These are phyloP conservation scores for Synergus itoensis DNA, from an alignment of 2,888 invertebrate genomes.

Conservation along the genomic window DNA sequence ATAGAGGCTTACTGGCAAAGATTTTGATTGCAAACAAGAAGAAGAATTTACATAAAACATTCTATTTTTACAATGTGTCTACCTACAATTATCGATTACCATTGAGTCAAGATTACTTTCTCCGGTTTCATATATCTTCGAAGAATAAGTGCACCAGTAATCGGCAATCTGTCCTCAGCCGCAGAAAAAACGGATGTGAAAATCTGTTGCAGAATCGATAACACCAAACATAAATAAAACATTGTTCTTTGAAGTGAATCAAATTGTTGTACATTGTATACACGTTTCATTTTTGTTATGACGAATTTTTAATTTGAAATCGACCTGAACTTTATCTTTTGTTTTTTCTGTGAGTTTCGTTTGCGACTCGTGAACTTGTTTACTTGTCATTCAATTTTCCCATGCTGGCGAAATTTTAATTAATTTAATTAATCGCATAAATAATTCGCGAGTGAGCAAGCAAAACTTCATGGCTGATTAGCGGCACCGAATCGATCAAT, in stretches of 20 bases:
- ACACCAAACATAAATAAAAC: no score
- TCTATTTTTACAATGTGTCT: conserved; percentile 8
- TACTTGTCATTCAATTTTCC: conserved; percentile 16
- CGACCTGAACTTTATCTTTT: no score
- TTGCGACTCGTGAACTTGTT: conserved; percentile 12
- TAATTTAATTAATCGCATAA: conserved; percentile 29
- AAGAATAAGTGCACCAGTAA: conserved; percentile 2
- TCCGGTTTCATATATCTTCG: background rate
- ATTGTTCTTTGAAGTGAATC: no score
- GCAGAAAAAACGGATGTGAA: no score
- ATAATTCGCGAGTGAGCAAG: conserved; percentile 10
- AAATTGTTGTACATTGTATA: no score
- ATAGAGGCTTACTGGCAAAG: conserved; percentile 14
- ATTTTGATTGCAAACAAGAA: background rate
- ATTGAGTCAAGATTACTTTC: conserved; percentile 5
- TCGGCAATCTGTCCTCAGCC: no score
- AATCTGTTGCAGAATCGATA: no score
- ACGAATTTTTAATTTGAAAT: no score
- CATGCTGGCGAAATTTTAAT: background rate
- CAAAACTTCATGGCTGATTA: background rate
- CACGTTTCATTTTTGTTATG: no score
- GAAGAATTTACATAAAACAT: background rate
- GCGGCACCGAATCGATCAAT: background rate
- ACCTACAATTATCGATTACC: conserved; percentile 20
- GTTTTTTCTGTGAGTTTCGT: background rate